phyloP scores from a whole-genome alignment of 2,888 invertebrate genomes.

The Priocnemis perturbator region DNA sequence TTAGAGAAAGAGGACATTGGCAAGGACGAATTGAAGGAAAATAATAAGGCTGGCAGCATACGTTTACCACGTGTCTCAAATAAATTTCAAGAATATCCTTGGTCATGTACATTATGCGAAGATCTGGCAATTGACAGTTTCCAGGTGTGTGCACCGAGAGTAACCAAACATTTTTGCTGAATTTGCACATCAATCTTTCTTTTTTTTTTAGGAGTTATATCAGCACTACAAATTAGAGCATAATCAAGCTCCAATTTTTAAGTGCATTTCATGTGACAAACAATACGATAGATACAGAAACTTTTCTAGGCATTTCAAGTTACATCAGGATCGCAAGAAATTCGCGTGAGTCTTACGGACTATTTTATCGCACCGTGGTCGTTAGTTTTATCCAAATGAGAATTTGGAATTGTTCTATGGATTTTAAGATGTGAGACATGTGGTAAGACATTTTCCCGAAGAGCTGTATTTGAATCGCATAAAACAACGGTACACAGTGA shows the following conservation, averaged over 20 bases:
- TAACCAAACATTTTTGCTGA: background rate
- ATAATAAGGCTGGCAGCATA: conserved; percentile 10
- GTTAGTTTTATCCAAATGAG: background rate
- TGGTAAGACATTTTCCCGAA: conserved; percentile 62
- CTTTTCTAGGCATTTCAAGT: conserved; percentile 61
- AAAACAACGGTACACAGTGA: conserved; percentile 59
- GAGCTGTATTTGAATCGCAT: conserved; percentile 58
- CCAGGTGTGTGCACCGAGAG: conserved; percentile 17
- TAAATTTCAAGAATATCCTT: conserved; percentile 53
- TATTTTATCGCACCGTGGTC: too few relatives aligned
- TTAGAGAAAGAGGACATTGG: conserved; percentile 15
- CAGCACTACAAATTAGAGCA: conserved; percentile 56
- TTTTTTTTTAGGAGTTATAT: conserved; percentile 40
- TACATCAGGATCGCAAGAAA: conserved; percentile 55
- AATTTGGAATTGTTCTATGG: background rate
- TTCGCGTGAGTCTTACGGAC: conserved; percentile 51
- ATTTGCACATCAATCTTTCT: background rate
- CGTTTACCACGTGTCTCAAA: conserved; percentile 5
- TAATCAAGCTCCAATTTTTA: conserved; percentile 55
- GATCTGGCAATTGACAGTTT: conserved; percentile 26
- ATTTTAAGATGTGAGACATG: conserved; percentile 61
- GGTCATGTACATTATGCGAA: conserved; percentile 55
- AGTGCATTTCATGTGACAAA: conserved; percentile 59
- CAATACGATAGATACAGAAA: conserved; percentile 59
- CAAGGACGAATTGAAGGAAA: background rate